Conservation (phyloP, 2,113 vertebrate genomes). For the Pachycephala philippinensis region DNA sequence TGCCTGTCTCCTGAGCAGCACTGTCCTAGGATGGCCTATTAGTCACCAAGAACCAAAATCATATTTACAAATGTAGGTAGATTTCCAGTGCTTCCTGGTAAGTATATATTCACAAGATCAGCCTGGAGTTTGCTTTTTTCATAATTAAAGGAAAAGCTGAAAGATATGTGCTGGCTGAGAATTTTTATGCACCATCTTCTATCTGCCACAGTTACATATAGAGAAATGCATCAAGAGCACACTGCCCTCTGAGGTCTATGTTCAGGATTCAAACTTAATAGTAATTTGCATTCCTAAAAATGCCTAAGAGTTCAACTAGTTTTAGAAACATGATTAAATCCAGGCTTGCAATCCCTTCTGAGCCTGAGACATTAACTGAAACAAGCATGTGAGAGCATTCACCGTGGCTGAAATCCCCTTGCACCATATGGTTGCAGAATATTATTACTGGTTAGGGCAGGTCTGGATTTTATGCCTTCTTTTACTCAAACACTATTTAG, state of each 20-base stretch:
- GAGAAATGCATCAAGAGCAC: not conserved
- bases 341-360: not conserved
- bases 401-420: not conserved
- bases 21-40: not conserved
- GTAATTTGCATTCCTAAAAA: not conserved
- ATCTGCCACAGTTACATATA: not conserved
- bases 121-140: not conserved
- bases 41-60: not conserved
- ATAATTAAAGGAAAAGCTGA: not conserved
- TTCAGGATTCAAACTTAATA: not conserved
- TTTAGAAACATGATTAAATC: constrained; percentile 21
- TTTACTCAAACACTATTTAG: not conserved
- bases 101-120: not conserved
- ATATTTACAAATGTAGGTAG: not conserved
- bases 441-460: not conserved
- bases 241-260: not conserved
- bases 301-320: not conserved
- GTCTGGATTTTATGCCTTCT: not conserved
- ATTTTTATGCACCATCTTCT: not conserved
- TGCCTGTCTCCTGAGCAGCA: not conserved
- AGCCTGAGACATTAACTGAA: not conserved
- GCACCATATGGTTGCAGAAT: not conserved
- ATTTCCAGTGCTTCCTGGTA: not conserved
- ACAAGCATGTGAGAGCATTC: not conserved
- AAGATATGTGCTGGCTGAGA: not conserved